Percentiles rank a stretch among this genome's conserved stretches.
Evolutionary conservation across 2,113 vertebrate species (phyloP).

Genomic region (Amphiprion ocellaris): DNA sequence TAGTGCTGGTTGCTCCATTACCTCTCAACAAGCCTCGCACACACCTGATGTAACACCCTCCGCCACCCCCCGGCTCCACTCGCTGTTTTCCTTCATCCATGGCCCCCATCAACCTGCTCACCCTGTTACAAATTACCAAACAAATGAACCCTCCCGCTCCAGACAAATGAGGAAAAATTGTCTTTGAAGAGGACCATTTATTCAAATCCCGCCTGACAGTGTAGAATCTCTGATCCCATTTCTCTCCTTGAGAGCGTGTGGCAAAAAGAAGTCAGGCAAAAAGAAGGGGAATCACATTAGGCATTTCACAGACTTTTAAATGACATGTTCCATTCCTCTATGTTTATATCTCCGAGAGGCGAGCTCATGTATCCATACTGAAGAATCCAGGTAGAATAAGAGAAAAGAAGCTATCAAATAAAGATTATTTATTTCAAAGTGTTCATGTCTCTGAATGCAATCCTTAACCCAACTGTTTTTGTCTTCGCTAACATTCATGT

Average conservation of each 20-base stretch:
- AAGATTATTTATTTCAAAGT: conserved; percentile 28
- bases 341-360: conserved; percentile 56
- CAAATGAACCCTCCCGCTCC: conserved; percentile 77
- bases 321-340: conserved; percentile 54
- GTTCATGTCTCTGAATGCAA: neutral
- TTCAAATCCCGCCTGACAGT: conserved; percentile 77
- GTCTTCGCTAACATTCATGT: conserved; percentile 43
- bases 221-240: conserved; percentile 72
- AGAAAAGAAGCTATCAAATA: conserved; percentile 49
- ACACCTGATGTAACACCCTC: conserved; percentile 58
- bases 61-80: neutral
- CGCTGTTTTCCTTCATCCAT: conserved; percentile 47
- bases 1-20: conserved; percentile 76
- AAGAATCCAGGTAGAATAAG: conserved; percentile 49
- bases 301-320: conserved; percentile 65
- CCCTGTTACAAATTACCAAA: conserved; percentile 75
- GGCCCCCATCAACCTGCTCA: conserved; percentile 58
- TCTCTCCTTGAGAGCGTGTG: conserved; percentile 50
- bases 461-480: conserved; percentile 26
- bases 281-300: conserved; percentile 57
- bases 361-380: conserved; percentile 24
- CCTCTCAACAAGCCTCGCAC: conserved; percentile 49
- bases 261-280: conserved; percentile 60
- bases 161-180: conserved; percentile 82
- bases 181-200: conserved; percentile 77